These are phyloP conservation scores for Eupithecia dodoneata DNA, from an alignment of 2,888 invertebrate species.

Conservation along the genomic window DNA sequence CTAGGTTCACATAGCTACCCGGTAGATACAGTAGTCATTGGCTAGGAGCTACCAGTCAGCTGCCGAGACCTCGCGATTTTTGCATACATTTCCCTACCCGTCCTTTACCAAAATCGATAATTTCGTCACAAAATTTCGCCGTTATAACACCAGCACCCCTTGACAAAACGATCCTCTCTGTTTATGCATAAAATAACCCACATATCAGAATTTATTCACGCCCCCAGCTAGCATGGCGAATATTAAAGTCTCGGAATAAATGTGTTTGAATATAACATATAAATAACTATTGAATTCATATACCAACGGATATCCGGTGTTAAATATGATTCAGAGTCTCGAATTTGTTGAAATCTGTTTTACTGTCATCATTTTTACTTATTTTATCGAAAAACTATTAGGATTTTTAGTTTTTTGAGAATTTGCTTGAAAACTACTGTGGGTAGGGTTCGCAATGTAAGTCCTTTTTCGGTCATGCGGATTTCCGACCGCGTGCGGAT, in stretches of 20 bases:
- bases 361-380: not conserved
- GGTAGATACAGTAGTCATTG: no score
- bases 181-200: conserved; percentile 10
- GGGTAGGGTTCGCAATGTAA: no score
- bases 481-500: no score
- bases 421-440: no score
- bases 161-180: conserved; percentile 1
- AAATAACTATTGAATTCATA: conserved; percentile 8
- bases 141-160: not conserved
- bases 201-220: conserved; percentile 8
- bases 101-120: not conserved
- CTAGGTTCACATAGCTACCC: not conserved
- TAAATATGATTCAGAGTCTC: not conserved
- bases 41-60: not conserved
- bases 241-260: conserved; percentile 11
- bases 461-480: no score
- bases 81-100: not conserved
- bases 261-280: conserved; percentile 2
- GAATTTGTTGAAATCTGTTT: not conserved
- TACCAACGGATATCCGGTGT: not conserved
- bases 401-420: no score
- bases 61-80: not conserved
- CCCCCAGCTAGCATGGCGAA: conserved; percentile 4
- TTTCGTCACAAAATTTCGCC: not conserved
- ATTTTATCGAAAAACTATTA: not conserved